Conservation (phyloP, 2,797 vertebrate species). For the Poeciliopsis infans region DNA sequence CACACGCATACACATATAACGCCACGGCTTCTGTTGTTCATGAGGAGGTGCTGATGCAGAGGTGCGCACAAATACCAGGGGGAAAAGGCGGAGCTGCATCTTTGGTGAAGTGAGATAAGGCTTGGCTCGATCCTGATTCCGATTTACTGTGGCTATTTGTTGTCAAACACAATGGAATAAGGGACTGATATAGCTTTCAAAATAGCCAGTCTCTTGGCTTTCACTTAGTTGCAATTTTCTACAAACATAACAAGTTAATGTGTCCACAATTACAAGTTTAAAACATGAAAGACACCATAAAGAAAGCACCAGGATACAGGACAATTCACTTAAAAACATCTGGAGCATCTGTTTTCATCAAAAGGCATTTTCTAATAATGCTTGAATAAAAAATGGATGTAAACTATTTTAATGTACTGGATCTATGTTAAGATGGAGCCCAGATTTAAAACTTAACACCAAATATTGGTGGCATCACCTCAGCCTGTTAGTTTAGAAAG, state of each 20-base stretch:
- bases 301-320: slow-evolving; percentile 30
- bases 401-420: not conserved
- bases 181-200: slow-evolving; percentile 19
- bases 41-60: slow-evolving; percentile 51
- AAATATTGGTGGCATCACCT: not conserved
- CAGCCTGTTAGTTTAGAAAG: not conserved
- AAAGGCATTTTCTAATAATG: slow-evolving; percentile 23
- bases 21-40: slow-evolving; percentile 36
- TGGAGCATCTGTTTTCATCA: slow-evolving; percentile 71
- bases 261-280: slow-evolving; percentile 26
- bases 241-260: slow-evolving; percentile 39
- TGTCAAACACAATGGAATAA: slow-evolving; percentile 26
- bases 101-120: slow-evolving; percentile 14
- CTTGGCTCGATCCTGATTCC: not conserved
- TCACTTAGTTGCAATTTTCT: slow-evolving; percentile 12
- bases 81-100: slow-evolving; percentile 21
- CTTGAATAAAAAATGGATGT: not conserved
- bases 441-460: not conserved
- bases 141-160: slow-evolving; percentile 33
- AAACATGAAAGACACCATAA: slow-evolving; percentile 31
- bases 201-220: slow-evolving; percentile 33
- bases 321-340: slow-evolving; percentile 57
- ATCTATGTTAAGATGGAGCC: not conserved
- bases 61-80: slow-evolving; percentile 29
- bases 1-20: slow-evolving; percentile 26